Evolutionary conservation across 2,113 vertebrate species (phyloP), one percentile per base, ranked within the genome.

Genomic region (Silurus asotus): DNA sequence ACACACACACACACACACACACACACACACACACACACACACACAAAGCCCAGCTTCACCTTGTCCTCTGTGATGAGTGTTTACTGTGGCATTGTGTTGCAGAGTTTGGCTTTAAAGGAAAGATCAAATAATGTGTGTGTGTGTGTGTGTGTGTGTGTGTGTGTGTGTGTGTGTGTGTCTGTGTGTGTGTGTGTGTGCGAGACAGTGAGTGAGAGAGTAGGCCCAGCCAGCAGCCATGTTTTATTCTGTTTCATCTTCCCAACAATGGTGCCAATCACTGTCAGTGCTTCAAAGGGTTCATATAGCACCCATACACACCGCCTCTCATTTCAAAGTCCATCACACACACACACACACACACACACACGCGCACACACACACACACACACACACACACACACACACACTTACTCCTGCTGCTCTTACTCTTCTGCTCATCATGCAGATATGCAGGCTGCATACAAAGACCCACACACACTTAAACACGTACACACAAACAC

Each of bases 181-280:
- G 79, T 37, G 62, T 61, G 62, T 59, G 83, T 81, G 84, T 53
- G 84, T 59, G 84, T 14, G 78, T 82, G 79, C 87, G 78, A 74
- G 78, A 14, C 17, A 45, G 88, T 62, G 87, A 78, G 78, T 87
- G 51, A 86, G 23, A 76, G 86, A 83, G 48, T 81, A 65, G 84
- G 83, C 88, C 88, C 84, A 91, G 82, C 87, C 88, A 84, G 91
- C 87, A 90, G 89, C 88, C 93, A 95, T 95, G 94, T 95, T 94
- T 95, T 94, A 95, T 95, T 95, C 94, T 90, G 90, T 95, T 95
- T 95, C 92, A 95, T 95, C 93, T 93, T 90, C 89, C 89, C 89
- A 89, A 92, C 89, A 90, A 81, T 91, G 83, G 91, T 93, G 92
- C 93, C 94, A 94, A 90, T 94, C 93, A 94, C 92, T 94, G 93